A percentile compares a stretch with the other conserved stretches of the same genome.
Evolutionary conservation across 2,888 invertebrate genomes (phyloP).

Genomic region (Strigamia maritima): DNA sequence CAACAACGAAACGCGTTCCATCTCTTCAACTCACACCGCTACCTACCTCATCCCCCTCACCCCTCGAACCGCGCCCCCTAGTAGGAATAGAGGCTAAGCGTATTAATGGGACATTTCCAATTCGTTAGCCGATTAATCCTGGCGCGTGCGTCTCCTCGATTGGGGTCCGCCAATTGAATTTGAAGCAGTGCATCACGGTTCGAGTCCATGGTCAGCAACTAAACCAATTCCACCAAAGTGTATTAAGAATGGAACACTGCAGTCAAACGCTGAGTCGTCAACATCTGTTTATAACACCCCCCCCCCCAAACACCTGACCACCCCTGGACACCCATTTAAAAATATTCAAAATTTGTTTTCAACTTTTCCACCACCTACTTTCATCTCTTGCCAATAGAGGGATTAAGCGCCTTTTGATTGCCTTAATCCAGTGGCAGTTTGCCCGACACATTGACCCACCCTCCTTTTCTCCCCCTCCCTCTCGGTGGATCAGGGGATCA

Average conservation of each 20-base stretch:
- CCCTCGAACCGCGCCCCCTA: background rate
- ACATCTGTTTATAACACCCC: background rate
- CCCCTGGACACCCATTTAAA: background rate
- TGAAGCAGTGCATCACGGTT: background rate
- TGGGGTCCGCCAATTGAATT: slow-evolving; percentile 31
- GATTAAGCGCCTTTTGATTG: slow-evolving; percentile 38
- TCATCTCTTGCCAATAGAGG: background rate
- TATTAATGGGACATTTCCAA: slow-evolving; percentile 39
- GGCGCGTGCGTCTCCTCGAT: background rate
- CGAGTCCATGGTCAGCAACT: background rate
- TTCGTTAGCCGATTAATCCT: slow-evolving; percentile 39
- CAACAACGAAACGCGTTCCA: background rate
- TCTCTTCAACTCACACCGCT: background rate
- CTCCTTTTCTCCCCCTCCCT: background rate
- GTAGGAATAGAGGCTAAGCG: slow-evolving; percentile 15
- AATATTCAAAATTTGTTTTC: background rate
- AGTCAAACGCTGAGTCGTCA: background rate
- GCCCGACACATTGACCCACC: slow-evolving; percentile 35
- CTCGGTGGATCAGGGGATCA: slow-evolving; percentile 29
- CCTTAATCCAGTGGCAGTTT: slow-evolving; percentile 27
- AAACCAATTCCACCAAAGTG: background rate
- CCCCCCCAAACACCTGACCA: background rate
- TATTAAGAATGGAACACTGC: background rate
- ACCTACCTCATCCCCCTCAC: background rate
- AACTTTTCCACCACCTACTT: background rate